phyloP scores from a whole-genome alignment of 2,113 vertebrate species.

The Dicrurus megarhynchus region DNA sequence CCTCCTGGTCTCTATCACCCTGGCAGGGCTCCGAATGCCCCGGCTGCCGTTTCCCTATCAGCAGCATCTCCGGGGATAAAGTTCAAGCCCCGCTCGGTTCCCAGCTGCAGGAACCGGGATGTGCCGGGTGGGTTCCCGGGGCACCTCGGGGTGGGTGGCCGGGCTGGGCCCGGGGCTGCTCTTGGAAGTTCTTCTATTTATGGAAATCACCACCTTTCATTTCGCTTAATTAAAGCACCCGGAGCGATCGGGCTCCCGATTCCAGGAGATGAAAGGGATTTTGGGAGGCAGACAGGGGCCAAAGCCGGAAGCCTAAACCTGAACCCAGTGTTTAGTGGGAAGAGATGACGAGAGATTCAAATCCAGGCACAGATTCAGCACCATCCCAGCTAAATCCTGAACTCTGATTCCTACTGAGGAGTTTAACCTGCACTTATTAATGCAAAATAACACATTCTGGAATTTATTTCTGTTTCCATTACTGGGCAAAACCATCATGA shows the following conservation, averaged over 20 bases:
- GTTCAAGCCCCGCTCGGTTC: not conserved
- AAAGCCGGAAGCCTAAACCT: not conserved
- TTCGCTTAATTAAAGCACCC: slow-evolving; percentile 50
- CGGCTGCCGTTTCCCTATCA: accelerated
- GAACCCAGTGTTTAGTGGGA: not conserved
- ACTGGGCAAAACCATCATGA: not conserved
- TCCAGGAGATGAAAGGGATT: slow-evolving; percentile 37
- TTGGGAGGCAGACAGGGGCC: not conserved
- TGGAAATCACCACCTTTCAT: slow-evolving; percentile 49
- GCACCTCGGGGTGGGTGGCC: not conserved
- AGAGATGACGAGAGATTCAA: not conserved
- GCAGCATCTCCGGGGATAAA: not conserved
- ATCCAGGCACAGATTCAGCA: not conserved
- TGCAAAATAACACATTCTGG: not conserved
- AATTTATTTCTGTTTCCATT: not conserved
- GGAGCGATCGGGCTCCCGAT: not conserved
- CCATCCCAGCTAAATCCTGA: not conserved
- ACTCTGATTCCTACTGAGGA: not conserved
- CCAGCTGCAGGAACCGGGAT: not conserved
- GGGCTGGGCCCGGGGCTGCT: not conserved
- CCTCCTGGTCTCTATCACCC: not conserved
- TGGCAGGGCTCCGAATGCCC: not conserved
- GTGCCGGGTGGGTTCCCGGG: not conserved
- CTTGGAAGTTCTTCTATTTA: slow-evolving; percentile 44
- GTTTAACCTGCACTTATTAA: not conserved